Conservation (phyloP, 2,888 invertebrate species). For the Stomorhina lunata region DNA sequence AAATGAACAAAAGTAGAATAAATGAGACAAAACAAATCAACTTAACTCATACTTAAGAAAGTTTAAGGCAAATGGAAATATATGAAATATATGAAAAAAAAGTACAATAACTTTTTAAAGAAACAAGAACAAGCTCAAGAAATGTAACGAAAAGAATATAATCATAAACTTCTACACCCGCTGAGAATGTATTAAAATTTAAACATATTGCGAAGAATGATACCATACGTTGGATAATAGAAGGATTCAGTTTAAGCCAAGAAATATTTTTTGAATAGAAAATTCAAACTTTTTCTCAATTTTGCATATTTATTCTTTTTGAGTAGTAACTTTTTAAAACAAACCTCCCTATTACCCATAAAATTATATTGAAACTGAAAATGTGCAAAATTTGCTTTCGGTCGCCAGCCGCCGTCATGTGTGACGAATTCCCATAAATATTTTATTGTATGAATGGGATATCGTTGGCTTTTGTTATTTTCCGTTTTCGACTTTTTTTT, state of each 20-base stretch:
- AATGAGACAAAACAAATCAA: constrained; percentile 46
- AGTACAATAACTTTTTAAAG: background rate
- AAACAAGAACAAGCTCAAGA: background rate
- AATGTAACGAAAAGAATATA: background rate
- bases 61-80: background rate
- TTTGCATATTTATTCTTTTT: no score
- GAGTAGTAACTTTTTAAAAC: no score
- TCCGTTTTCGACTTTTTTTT: background rate
- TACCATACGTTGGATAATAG: background rate
- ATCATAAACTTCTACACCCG: constrained; percentile 7
- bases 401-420: constrained; percentile 35
- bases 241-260: no score
- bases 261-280: no score
- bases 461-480: background rate
- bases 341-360: no score
- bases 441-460: constrained; percentile 23
- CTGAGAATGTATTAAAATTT: background rate
- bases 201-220: background rate
- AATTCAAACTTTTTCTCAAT: no score
- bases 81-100: background rate
- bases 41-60: constrained; percentile 40
- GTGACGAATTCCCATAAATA: constrained; percentile 57
- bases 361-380: constrained; percentile 19
- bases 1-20: constrained; percentile 21
- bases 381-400: background rate